phyloP scores from a whole-genome alignment of 2,888 invertebrate species.

The Deladenus siricidicola region DNA sequence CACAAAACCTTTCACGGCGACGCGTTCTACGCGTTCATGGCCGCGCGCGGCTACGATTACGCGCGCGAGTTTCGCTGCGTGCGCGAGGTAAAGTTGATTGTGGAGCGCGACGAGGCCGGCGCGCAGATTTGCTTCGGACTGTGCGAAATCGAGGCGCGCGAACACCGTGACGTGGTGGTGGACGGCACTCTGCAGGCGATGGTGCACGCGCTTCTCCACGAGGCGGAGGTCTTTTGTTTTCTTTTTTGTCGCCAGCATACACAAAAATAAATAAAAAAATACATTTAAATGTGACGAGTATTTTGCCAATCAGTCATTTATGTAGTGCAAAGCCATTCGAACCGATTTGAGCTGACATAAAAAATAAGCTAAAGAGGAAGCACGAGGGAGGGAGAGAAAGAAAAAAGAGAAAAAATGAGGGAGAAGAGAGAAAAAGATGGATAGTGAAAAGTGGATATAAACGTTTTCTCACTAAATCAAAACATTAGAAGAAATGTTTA shows the following conservation, averaged over 20 bases:
- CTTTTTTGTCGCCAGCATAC: no score
- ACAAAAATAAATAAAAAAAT: conserved; percentile 8
- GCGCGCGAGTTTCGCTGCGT: neutral
- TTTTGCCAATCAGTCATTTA: no score
- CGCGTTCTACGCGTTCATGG: neutral
- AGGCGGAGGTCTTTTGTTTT: no score
- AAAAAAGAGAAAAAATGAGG: no score
- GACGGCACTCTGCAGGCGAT: conserved; percentile 27
- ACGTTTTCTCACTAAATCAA: no score
- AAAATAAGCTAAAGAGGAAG: no score
- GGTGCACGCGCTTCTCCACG: conserved; percentile 7
- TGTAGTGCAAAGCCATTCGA: no score
- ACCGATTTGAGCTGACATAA: no score
- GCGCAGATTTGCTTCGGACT: neutral
- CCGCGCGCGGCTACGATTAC: neutral
- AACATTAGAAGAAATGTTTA: neutral
- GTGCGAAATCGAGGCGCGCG: neutral
- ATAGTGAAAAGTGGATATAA: no score
- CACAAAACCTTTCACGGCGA: neutral
- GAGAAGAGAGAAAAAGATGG: no score
- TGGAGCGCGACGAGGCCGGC: neutral
- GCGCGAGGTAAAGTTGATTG: neutral
- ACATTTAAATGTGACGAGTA: neutral
- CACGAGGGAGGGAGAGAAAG: no score
- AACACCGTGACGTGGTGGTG: conserved; percentile 22